Base-by-base conservation (phyloP, 2,888 invertebrate species). In the Andrena haemorrhoa region DNA sequence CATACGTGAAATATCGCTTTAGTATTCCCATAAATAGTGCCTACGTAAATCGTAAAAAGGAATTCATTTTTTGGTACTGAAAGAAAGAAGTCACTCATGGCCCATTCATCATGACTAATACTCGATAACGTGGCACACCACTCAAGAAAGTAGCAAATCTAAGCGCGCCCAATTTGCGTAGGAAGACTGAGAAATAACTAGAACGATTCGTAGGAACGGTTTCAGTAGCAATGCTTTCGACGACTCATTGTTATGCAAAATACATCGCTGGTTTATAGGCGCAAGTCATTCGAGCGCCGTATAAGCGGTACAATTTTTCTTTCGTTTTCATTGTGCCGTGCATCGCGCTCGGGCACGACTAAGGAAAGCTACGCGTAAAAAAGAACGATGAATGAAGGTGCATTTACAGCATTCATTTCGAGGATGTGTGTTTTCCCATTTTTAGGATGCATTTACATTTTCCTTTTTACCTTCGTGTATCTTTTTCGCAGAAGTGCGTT, bases 231-330 rank as follows among this genome's bases (percentile, higher is more conserved):
- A 60, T 69, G 65, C 12, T 8, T n/a, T 47, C 53, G 53, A 7
- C 12, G 33, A 29, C 68, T 90, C 83, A 88, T 89, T 89, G 83
- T 49, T 72, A 90, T 90, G 86, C 82, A 85, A 90, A 89, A 83
- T 79, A 75, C 68, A 78, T 65, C 5, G 66, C 7, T 5, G 26
- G 66, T 75, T 73, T 69, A 63, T 84, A 87, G 73, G 80, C 83
- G 90, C 90, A 89, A 90, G 89, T 90, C 89, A 91, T 88, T 88
- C 81, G 51, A 71, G 20, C 53, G 51, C 63, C 70, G 68, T 51
- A 69, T 68, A 82, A 85, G 60, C 29, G 63, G 70, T 71, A 71
- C 10, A 74, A 75, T 78, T 72, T 23, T 69, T 72, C 41, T 6
- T 71, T 41, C 10, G 2, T 35, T 49, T 64, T 74, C 26, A 49